A percentile compares a stretch with the other conserved stretches of the same genome.
Conservation (phyloP, 2,888 invertebrate genomes). For the Aporophyla nigra region DNA sequence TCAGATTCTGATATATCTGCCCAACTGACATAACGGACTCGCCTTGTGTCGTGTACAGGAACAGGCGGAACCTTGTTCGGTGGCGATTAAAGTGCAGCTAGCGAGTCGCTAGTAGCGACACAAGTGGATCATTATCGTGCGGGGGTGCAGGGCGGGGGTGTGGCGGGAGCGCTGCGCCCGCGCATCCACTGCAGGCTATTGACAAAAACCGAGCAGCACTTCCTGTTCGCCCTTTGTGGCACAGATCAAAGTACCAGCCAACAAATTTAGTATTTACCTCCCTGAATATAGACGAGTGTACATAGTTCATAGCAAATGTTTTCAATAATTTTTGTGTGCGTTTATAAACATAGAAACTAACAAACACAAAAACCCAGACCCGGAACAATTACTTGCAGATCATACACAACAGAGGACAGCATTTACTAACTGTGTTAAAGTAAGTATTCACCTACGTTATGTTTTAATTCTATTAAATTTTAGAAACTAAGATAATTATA, state of each 20-base stretch:
- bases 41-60: constrained; percentile 48
- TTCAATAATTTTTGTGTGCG: no score
- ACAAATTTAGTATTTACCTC: not conserved
- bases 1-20: no score
- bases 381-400: no score
- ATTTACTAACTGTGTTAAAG: no score
- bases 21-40: constrained; percentile 34
- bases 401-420: no score
- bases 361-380: no score
- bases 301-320: not conserved
- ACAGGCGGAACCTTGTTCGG: constrained; percentile 53
- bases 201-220: constrained; percentile 59
- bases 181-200: constrained; percentile 59
- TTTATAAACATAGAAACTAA: no score
- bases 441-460: no score
- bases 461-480: no score
- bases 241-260: constrained; percentile 13
- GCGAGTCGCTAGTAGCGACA: no score
- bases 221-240: constrained; percentile 52
- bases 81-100: constrained; percentile 46
- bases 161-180: constrained; percentile 24
- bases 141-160: not conserved
- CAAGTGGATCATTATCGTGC: constrained; percentile 44
- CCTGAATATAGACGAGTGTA: not conserved
- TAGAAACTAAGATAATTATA: no score